phyloP scores from a whole-genome alignment of 2,888 invertebrate genomes.

The Thera obeliscata region DNA sequence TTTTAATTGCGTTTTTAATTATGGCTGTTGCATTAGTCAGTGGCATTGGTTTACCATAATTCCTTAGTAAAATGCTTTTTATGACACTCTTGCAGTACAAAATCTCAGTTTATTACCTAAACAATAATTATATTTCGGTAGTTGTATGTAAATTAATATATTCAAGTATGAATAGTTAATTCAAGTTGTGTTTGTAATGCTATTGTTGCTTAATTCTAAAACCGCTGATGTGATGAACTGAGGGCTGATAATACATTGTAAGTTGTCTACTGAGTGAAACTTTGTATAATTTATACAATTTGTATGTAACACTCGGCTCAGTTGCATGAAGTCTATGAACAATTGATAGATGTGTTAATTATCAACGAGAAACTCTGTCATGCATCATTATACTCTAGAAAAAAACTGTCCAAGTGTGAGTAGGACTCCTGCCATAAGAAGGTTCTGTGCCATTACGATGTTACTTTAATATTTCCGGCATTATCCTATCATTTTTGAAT shows the following conservation, averaged over 20 bases:
- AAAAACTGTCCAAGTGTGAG: slow-evolving; percentile 4
- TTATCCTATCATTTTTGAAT: too few species aligned
- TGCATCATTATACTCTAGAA: slow-evolving; percentile 18
- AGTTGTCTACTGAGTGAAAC: neutral
- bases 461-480: too few species aligned
- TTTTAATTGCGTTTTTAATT: too few species aligned
- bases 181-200: neutral
- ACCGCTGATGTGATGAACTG: slow-evolving; percentile 1
- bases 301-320: neutral
- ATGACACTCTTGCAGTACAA: too few species aligned
- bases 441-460: neutral
- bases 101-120: too few species aligned
- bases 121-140: too few species aligned
- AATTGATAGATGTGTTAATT: slow-evolving; percentile 18
- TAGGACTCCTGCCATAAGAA: neutral
- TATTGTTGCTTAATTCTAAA: neutral
- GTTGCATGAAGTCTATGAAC: slow-evolving; percentile 19
- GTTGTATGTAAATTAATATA: too few species aligned
- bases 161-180: neutral
- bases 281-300: neutral
- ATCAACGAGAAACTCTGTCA: slow-evolving; percentile 13
- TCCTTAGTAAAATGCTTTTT: too few species aligned
- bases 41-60: too few species aligned
- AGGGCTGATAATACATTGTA: neutral
- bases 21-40: too few species aligned